Conservation (phyloP, 2,113 vertebrate genomes). For the Rhinolophus ferrumequinum region DNA sequence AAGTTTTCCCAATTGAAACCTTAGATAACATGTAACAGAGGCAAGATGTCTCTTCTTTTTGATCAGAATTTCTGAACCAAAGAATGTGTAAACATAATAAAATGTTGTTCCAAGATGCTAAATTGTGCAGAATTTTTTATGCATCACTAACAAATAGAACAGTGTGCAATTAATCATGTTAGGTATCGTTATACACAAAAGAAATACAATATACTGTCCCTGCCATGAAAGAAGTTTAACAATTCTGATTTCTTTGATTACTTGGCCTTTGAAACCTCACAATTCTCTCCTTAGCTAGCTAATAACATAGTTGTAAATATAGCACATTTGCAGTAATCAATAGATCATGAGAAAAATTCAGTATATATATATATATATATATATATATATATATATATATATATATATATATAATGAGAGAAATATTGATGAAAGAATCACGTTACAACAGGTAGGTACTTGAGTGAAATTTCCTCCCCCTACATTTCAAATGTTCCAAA, state of each 20-base stretch:
- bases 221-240: not conserved
- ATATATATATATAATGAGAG: not conserved
- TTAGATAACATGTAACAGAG: not conserved
- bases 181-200: not conserved
- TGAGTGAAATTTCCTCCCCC: not conserved
- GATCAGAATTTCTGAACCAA: not conserved
- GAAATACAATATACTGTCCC: not conserved
- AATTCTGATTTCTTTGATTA: not conserved
- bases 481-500: not conserved
- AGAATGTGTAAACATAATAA: not conserved
- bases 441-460: not conserved
- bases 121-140: not conserved
- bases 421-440: not conserved
- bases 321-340: not conserved
- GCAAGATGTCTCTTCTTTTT: not conserved
- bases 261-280: not conserved
- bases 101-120: not conserved
- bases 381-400: not conserved
- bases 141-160: not conserved
- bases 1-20: not conserved
- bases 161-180: not conserved
- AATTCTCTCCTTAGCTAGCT: not conserved
- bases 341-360: not conserved
- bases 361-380: not conserved
- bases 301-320: not conserved